These are phyloP conservation scores for Sminthurides aquaticus DNA, from an alignment of 2,888 invertebrate species.

Conservation along the genomic window DNA sequence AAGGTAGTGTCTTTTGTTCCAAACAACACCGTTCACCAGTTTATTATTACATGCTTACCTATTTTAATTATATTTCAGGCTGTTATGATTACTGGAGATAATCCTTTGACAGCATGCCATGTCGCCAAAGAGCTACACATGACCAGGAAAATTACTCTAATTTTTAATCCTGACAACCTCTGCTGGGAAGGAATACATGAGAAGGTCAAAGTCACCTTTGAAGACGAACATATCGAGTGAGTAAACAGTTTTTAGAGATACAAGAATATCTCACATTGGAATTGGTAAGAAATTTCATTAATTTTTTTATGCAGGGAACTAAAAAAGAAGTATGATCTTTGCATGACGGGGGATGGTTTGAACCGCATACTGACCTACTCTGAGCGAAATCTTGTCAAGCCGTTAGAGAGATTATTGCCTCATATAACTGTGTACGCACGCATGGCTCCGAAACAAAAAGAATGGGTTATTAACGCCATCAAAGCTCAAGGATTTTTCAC, in stretches of 20 bases:
- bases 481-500: slow-evolving; percentile 81
- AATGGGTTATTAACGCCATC: slow-evolving; percentile 81
- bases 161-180: slow-evolving; percentile 58
- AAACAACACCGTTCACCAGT: too few relatives aligned
- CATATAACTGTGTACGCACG: slow-evolving; percentile 88
- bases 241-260: not conserved
- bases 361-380: slow-evolving; percentile 49
- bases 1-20: too few relatives aligned
- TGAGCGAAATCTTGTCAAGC: slow-evolving; percentile 35
- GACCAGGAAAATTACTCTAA: slow-evolving; percentile 60
- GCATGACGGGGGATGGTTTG: slow-evolving; percentile 68
- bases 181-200: slow-evolving; percentile 72
- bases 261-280: too few relatives aligned
- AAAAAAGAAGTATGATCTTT: slow-evolving; percentile 72
- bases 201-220: slow-evolving; percentile 53
- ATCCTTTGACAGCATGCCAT: slow-evolving; percentile 96
- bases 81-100: slow-evolving; percentile 99
- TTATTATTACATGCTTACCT: too few relatives aligned
- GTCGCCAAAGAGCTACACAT: slow-evolving; percentile 90
- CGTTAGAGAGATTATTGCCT: slow-evolving; percentile 58
- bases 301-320: slow-evolving; percentile 51
- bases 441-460: slow-evolving; percentile 98
- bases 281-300: slow-evolving; percentile 3
- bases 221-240: slow-evolving; percentile 41
- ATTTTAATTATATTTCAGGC: too few relatives aligned